Evolutionary conservation across 2,113 vertebrate genomes (phyloP).

Genomic region (Ascaphus truei): DNA sequence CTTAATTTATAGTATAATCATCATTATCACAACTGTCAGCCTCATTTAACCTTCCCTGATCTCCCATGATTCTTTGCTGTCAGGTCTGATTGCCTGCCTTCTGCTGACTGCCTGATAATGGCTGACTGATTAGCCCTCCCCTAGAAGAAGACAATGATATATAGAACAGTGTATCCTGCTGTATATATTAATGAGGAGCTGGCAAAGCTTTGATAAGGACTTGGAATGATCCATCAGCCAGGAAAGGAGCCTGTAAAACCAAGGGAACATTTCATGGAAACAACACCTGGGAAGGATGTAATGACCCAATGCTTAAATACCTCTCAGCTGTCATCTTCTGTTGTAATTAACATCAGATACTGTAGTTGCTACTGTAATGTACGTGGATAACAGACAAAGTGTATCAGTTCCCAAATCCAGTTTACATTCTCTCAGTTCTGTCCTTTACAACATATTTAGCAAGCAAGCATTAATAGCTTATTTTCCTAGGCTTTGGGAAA

Average conservation of each 20-base stretch:
- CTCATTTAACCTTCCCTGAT: slow-evolving; percentile 87
- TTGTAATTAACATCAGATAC: slow-evolving; percentile 69
- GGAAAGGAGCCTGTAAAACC: slow-evolving; percentile 67
- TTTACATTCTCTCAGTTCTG: slow-evolving; percentile 42
- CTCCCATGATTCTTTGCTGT: slow-evolving; percentile 82
- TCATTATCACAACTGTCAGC: slow-evolving; percentile 91
- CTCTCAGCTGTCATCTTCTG: slow-evolving; percentile 56
- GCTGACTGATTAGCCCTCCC: slow-evolving; percentile 88
- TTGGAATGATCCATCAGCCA: slow-evolving; percentile 77
- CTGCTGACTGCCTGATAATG: slow-evolving; percentile 89
- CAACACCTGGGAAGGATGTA: slow-evolving; percentile 69
- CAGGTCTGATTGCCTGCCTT: slow-evolving; percentile 87
- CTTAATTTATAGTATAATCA: slow-evolving; percentile 93
- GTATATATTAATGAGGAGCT: slow-evolving; percentile 92
- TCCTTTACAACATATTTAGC: slow-evolving; percentile 58
- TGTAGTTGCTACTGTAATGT: too few species aligned
- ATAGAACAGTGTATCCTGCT: slow-evolving; percentile 68
- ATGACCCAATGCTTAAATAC: slow-evolving; percentile 64
- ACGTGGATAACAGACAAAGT: slow-evolving; percentile 47
- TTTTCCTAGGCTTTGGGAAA: slow-evolving; percentile 61
- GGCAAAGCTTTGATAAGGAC: slow-evolving; percentile 88
- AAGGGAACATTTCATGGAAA: slow-evolving; percentile 62
- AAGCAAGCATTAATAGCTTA: slow-evolving; percentile 70
- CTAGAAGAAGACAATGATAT: slow-evolving; percentile 87
- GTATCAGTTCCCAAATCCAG: slow-evolving; percentile 59